Percentiles rank a stretch among this genome's conserved stretches.
These are phyloP conservation scores for Diaphora mendica DNA, from an alignment of 2,888 invertebrate genomes.

Conservation along the genomic window DNA sequence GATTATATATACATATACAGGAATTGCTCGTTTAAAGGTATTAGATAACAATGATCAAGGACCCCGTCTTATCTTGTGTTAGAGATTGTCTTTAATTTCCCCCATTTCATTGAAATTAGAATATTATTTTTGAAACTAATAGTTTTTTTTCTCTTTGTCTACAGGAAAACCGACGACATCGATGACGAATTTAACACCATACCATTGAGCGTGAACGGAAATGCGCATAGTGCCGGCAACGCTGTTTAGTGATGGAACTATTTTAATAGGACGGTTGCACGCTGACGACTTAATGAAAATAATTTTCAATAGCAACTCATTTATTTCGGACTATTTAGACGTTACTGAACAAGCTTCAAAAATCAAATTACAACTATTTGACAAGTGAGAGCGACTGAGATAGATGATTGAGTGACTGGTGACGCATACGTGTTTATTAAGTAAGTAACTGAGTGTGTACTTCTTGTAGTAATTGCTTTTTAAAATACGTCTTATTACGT, in stretches of 20 bases:
- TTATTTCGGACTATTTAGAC: slow-evolving; percentile 7
- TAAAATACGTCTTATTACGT: not conserved
- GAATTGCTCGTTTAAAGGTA: no score
- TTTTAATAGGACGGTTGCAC: slow-evolving; percentile 46
- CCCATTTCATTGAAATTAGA: not conserved
- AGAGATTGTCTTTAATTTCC: not conserved
- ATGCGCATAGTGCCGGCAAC: slow-evolving; percentile 78
- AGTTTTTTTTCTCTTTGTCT: slow-evolving; percentile 39
- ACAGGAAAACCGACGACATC: slow-evolving; percentile 81
- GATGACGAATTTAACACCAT: slow-evolving; percentile 85
- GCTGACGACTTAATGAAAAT: slow-evolving; percentile 36
- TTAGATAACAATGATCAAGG: no score
- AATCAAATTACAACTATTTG: not conserved
- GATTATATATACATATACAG: no score
- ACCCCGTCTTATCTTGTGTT: no score
- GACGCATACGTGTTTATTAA: not conserved
- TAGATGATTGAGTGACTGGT: slow-evolving; percentile 1
- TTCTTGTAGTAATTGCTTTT: not conserved
- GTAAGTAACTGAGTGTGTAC: not conserved
- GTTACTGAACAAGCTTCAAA: slow-evolving; percentile 4
- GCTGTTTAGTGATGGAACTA: slow-evolving; percentile 70
- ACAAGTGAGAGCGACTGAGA: slow-evolving; percentile 9
- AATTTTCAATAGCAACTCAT: not conserved
- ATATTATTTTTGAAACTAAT: not conserved
- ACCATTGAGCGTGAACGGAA: slow-evolving; percentile 79